Percentiles rank a stretch among this genome's conserved stretches.
These are phyloP conservation scores for Coryphaenoides rupestris DNA, from an alignment of 2,113 vertebrate species.

Conservation along the genomic window DNA sequence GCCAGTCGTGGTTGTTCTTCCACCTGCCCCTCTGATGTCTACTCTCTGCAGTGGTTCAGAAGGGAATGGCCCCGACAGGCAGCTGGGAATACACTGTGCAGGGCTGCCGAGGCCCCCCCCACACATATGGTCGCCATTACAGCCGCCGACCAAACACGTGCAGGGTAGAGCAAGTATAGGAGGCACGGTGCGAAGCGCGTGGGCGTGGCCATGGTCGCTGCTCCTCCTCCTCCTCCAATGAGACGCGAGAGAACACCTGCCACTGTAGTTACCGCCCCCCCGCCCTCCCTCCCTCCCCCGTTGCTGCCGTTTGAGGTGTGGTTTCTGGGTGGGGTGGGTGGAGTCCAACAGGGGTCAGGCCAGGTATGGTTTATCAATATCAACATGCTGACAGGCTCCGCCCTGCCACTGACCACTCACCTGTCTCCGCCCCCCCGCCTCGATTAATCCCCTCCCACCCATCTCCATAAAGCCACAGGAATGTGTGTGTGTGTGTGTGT, in stretches of 20 bases:
- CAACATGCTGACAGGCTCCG: not conserved
- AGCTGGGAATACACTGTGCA: constrained; percentile 22
- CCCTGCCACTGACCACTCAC: constrained; percentile 4
- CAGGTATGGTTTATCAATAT: constrained; percentile 2
- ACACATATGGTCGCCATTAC: constrained; percentile 26
- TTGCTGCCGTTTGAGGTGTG: too few species aligned
- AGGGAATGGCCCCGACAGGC: constrained; percentile 8
- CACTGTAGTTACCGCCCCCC: not conserved
- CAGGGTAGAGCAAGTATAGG: not conserved
- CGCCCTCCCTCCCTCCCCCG: too few species aligned
- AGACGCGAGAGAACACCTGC: not conserved
- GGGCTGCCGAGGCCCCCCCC: too few species aligned
- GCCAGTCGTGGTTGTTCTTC: not conserved
- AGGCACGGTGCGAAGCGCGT: not conserved
- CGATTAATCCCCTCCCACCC: constrained; percentile 13
- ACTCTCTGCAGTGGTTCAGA: constrained; percentile 10
- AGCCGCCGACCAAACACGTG: constrained; percentile 21
- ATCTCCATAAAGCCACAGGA: constrained; percentile 23
- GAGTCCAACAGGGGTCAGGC: not conserved
- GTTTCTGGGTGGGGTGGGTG: too few species aligned
- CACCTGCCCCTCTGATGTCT: not conserved
- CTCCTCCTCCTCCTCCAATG: too few species aligned
- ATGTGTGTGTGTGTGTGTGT: too few species aligned
- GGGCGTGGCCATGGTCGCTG: too few species aligned
- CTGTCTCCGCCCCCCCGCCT: not conserved